Conservation (phyloP, 1,140 invertebrate genomes). For the Drosophila aff. region DNA sequence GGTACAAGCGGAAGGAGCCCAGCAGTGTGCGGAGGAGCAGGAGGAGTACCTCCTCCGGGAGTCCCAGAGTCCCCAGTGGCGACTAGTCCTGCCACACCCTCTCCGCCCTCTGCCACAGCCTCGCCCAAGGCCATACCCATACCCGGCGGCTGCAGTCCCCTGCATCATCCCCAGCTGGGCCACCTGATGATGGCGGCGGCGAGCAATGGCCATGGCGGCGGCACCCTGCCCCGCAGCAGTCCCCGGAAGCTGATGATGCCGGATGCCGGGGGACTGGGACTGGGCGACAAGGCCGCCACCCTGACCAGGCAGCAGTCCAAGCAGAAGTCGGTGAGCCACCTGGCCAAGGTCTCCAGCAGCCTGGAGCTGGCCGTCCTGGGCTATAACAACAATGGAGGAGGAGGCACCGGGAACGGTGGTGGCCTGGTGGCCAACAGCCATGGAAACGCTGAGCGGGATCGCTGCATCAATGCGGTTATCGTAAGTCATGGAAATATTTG, state of each 20-base stretch:
- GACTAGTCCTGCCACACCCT: neutral
- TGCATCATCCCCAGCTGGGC: constrained; percentile 60
- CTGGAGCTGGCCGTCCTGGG: constrained; percentile 61
- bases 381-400: constrained; percentile 19
- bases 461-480: constrained; percentile 83
- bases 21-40: constrained; percentile 47
- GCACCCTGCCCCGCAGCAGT: constrained; percentile 73
- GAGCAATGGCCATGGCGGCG: constrained; percentile 69
- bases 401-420: neutral
- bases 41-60: neutral
- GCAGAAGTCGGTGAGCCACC: constrained; percentile 47
- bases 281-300: constrained; percentile 66
- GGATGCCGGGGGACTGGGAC: constrained; percentile 10
- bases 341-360: constrained; percentile 73
- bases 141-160: constrained; percentile 7
- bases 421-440: neutral
- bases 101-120: neutral
- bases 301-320: constrained; percentile 72
- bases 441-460: constrained; percentile 62
- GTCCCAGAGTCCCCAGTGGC: neutral
- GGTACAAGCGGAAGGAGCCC: constrained; percentile 87
- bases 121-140: constrained; percentile 22
- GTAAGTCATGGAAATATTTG: constrained; percentile 54
- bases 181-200: constrained; percentile 50
- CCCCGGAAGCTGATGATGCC: constrained; percentile 66